Conservation (phyloP, 2,797 vertebrate genomes). For the Varecia variegata region DNA sequence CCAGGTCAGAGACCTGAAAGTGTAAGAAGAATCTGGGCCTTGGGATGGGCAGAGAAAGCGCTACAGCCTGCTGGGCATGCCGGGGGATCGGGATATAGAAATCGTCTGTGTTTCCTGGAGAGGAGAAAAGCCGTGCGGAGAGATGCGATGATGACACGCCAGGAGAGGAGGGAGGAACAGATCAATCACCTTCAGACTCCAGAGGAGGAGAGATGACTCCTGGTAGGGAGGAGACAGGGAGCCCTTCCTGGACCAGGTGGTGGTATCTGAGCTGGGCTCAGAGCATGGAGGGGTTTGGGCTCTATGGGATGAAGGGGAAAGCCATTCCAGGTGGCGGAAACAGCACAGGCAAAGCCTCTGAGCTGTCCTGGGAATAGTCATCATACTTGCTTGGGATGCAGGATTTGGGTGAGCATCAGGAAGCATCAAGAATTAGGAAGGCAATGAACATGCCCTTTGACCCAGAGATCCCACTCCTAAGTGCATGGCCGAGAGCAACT, state of each 20-base stretch:
- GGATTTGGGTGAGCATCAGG: not conserved
- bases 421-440: not conserved
- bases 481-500: not conserved
- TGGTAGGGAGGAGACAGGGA: not conserved
- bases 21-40: not conserved
- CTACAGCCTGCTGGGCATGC: not conserved
- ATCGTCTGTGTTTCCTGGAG: not conserved
- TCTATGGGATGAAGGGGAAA: not conserved
- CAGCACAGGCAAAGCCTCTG: not conserved
- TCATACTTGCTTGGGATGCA: not conserved
- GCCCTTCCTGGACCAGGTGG: not conserved
- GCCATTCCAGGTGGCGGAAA: not conserved
- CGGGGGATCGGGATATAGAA: fast-evolving
- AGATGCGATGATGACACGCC: too few relatives aligned
- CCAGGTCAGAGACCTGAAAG: not conserved
- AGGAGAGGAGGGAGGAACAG: not conserved
- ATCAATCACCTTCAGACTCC: not conserved
- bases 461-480: not conserved
- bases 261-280: not conserved
- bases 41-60: fast-evolving
- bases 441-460: not conserved
- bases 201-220: not conserved
- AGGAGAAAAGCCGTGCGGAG: not conserved
- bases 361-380: not conserved
- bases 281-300: not conserved